Evolutionary conservation across 2,888 invertebrate genomes (phyloP), one percentile per base, ranked within the genome.

Genomic region (Pogonocherus hispidulus): DNA sequence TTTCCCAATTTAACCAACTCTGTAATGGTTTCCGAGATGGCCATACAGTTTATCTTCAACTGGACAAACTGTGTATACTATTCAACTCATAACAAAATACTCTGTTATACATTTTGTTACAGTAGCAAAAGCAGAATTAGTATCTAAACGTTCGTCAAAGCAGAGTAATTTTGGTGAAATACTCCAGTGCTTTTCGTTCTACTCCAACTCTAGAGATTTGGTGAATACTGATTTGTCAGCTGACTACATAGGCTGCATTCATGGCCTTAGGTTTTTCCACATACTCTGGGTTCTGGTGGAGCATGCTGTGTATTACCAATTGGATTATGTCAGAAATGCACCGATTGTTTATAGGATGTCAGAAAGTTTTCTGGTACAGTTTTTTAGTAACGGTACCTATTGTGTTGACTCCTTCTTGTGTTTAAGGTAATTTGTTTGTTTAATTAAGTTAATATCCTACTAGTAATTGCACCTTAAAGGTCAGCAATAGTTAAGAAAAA

Each of bases 241-340:
- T 0, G 84, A 85, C 16, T 80, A 85, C 0, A 71, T 90, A 0
- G 73, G 80, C 0, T 80, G 83, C 2, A 82, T 90, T 11, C 88
- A 89, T 71, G 89, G 89, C 0, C 65, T 89, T 8, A 83, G 87
- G 71, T 87, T 89, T 71, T 79, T 90, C 18, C 86, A 87, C 16
- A 89, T 90, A 87, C 73, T 86, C 23, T 90, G 90, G 88, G 87
- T 90, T 18, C 86, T 90, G 49, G 78, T 87, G 67, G 87, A 86
- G 0, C 90, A 90, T 73, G 85, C 87, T 4, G 67, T 86, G 9
- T 86, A 82, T 71, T 88, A 85, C 73, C 82, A 83, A 72, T 76
- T 78, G 1, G 85, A 86, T 64, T 85, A 80, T 56, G 74, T 82
- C 1, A 85, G 84, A 47, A 87, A 88, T 73, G 83, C 83, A 56